Evolutionary conservation across 2,797 vertebrate species (phyloP).

Genomic region (Eulemur mongoz): DNA sequence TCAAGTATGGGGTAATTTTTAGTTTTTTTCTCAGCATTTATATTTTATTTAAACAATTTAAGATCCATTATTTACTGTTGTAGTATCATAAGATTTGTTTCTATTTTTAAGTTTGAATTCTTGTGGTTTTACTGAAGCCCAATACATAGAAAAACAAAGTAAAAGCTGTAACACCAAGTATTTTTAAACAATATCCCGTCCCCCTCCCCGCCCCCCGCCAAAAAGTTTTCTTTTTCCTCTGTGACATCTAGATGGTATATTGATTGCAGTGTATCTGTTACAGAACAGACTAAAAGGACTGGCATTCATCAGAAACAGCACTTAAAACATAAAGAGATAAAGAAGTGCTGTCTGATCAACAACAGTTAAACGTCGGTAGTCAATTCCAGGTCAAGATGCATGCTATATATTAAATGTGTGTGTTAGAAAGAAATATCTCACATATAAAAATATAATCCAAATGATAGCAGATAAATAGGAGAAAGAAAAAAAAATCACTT

Average conservation of each 20-base stretch:
- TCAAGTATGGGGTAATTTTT: background rate
- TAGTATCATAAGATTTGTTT: conserved; percentile 72
- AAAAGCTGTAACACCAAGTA: conserved; percentile 1
- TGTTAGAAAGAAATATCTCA: conserved; percentile 52
- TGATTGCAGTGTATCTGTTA: conserved; percentile 65
- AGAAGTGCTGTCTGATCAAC: conserved; percentile 78
- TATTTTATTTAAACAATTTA: conserved; percentile 79
- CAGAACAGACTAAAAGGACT: conserved; percentile 66
- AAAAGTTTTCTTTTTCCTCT: conserved; percentile 24
- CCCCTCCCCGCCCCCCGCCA: background rate
- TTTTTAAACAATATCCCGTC: background rate
- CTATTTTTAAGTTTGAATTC: conserved; percentile 3
- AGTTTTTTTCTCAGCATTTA: conserved; percentile 48
- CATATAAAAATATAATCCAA: conserved; percentile 53
- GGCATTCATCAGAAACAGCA: conserved; percentile 78
- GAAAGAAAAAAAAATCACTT: background rate
- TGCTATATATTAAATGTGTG: conserved; percentile 63
- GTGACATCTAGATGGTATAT: conserved; percentile 67
- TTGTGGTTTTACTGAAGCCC: conserved; percentile 36
- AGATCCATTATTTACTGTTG: background rate
- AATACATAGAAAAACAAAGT: conserved; percentile 55
- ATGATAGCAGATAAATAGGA: conserved; percentile 19
- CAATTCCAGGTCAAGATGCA: conserved; percentile 70
- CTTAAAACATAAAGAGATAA: conserved; percentile 77
- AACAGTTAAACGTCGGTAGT: conserved; percentile 74